Evolutionary conservation across 1,140 invertebrate genomes (phyloP), one percentile per base, ranked within the genome.

Genomic region (Pygmarrhopalites habei): DNA sequence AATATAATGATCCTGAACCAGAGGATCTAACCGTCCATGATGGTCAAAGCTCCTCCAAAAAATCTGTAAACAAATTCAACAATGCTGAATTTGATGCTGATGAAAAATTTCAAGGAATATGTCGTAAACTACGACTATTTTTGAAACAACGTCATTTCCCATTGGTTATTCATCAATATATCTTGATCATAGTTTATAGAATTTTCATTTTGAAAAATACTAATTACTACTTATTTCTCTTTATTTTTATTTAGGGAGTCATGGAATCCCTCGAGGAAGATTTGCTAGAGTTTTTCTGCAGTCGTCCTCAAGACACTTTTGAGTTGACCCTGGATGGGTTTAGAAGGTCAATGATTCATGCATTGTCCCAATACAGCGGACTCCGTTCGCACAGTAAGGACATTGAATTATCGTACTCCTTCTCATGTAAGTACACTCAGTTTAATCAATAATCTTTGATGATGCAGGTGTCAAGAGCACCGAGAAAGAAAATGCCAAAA

Each of bases 71-170:
- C 0, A 47, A 47, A 25, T 4, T 5, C 5, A 47, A 47, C 19
- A 7, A n/a, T 47, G 44, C n/a, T 25, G 30, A 32, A 25, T 46
- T 30, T 1, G 43, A 62, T 26, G 56, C 60, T 1, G 65, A 67
- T 4, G 60, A 62, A 35, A 60, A 60, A 7, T 67, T 67, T 26
- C 26, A 60, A 29, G 60, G 60, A 19, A 62, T 67, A 17, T 67
- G 65, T 41, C 44, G 65, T 5, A 62, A 63, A 26, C 39, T 67
- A 21, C 56, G 65, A 21, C 59, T 41, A 49, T 46, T 62, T 7
- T 19, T 67, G 1, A 62, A 60, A n/a, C 60, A 63, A 30, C 55
- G 65, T 1, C 65, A 67, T n/a, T 62, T 67, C 28, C 65, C 65
- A 21, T 29, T 67, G 28, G 61, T 63, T n/a, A n/a, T 28, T 21